Evolutionary conservation across 2,797 vertebrate species (phyloP), one percentile per base, ranked within the genome.

Genomic region (Chaetodon trifasciatus): DNA sequence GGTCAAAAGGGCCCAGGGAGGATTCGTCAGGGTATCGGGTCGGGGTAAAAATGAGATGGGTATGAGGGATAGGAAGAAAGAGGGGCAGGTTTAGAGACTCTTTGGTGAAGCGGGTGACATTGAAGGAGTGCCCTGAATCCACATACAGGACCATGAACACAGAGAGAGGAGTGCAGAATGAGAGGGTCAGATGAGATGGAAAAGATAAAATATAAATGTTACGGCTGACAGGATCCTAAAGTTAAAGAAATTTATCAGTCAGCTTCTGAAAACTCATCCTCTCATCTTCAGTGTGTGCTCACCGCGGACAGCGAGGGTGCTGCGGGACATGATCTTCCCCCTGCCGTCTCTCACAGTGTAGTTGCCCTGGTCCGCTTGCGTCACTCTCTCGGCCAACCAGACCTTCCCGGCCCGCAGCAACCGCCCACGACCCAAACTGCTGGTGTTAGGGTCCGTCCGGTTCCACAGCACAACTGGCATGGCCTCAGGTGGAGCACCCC

Each of bases 21-120:
- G 91, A 85, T 79, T 93, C 81, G 9, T 92, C 87, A 0, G 77
- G 83, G 55, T 82, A 50, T 66, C 69, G 92, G 10, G 76, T 40
- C 3, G 93, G 92, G 60, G 85, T 94, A 79, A 95, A 95, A 74
- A 90, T 92, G 76, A 95, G 93, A 53, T 93, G 86, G 50, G 84
- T 82, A 42, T 93, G 89, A 86, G 87, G 78, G 62, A 91, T 71
- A 32, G 93, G 93, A 37, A 95, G 88, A 88, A 93, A 92, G 60
- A 95, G 92, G 74, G 93, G 93, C 42, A 95, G 89, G 78, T 73
- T 88, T 74, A 96, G 57, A 79, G 94, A 92, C 78, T 95, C 94
- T 81, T 90, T 94, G 75, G 83, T 83, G 80, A 89, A 92, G 78
- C 89, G 93, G 52, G 92, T 94, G 71, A 94, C 72, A 77, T 93